Evolutionary conservation across 2,797 vertebrate genomes (phyloP).

Genomic region (Pristis pectinata): DNA sequence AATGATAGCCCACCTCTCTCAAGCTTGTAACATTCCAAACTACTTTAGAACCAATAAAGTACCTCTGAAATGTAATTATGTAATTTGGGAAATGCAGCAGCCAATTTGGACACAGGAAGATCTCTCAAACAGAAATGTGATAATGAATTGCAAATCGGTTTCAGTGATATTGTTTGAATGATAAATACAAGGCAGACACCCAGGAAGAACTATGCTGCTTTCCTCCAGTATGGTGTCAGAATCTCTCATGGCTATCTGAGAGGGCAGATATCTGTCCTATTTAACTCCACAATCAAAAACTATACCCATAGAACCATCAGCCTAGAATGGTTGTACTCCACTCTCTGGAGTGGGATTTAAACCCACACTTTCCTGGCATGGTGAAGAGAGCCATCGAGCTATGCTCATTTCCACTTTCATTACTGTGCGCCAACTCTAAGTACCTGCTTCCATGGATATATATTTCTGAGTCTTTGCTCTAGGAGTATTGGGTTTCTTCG

Average conservation of each 20-base stretch:
- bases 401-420: not conserved
- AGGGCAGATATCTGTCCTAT: not conserved
- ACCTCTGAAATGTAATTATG: not conserved
- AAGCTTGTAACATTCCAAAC: not conserved
- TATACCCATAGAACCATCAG: not conserved
- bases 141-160: not conserved
- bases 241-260: not conserved
- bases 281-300: not conserved
- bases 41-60: not conserved
- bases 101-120: not conserved
- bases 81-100: not conserved
- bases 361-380: not conserved
- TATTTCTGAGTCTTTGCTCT: not conserved
- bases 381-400: not conserved
- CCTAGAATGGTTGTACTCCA: not conserved
- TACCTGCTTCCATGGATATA: not conserved
- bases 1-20: not conserved
- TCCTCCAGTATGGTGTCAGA: not conserved
- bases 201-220: not conserved
- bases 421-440: not conserved
- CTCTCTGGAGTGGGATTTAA: not conserved
- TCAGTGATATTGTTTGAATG: not conserved
- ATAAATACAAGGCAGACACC: not conserved
- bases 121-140: not conserved
- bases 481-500: not conserved